A percentile compares a stretch with the other conserved stretches of the same genome.
phyloP scores from a whole-genome alignment of 2,113 vertebrate genomes.

The Physeter macrocephalus region DNA sequence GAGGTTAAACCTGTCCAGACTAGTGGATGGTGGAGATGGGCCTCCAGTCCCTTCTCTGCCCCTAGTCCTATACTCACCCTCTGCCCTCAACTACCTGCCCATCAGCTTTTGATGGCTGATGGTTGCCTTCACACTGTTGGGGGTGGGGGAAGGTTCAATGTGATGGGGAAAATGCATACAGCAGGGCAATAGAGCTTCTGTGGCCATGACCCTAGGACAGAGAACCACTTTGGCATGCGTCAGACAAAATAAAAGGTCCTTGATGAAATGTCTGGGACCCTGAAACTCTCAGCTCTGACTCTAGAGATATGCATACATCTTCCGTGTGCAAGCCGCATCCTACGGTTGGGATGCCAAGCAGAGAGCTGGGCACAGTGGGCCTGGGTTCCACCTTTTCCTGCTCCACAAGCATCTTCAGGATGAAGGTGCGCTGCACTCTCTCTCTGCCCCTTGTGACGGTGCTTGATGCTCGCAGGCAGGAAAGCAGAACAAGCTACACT shows the following conservation, averaged over 20 bases:
- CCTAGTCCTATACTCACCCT: background rate
- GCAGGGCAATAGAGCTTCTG: background rate
- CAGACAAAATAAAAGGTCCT: background rate
- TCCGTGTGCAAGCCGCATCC: background rate
- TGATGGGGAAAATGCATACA: background rate
- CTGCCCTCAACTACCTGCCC: too few species aligned
- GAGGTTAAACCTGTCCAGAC: background rate
- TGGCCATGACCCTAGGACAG: background rate
- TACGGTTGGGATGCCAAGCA: background rate
- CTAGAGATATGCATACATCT: background rate
- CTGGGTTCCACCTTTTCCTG: background rate
- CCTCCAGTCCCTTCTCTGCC: background rate
- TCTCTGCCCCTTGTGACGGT: background rate
- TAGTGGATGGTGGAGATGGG: accelerated
- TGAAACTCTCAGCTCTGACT: background rate
- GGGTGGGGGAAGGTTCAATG: accelerated
- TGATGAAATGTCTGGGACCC: background rate
- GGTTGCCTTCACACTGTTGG: background rate
- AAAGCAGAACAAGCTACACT: background rate
- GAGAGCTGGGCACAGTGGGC: background rate
- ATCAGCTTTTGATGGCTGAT: background rate
- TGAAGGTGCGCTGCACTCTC: background rate
- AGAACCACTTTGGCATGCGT: background rate
- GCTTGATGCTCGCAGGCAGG: background rate
- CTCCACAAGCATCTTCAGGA: background rate